phyloP scores from a whole-genome alignment of 2,797 vertebrate species.

The Scolopax rusticola region DNA sequence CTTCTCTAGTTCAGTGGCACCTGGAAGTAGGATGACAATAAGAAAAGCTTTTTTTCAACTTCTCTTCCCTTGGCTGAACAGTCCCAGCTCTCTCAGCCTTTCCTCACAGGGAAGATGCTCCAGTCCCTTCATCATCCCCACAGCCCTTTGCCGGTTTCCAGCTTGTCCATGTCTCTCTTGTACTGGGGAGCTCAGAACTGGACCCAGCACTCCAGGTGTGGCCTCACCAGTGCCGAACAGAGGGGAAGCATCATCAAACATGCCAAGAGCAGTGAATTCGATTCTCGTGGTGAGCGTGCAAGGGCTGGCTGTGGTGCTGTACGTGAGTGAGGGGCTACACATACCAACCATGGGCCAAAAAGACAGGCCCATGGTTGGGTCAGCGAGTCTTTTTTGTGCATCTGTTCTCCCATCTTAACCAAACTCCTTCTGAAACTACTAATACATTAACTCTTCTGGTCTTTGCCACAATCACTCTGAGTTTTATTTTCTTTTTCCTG shows the following conservation, averaged over 20 bases:
- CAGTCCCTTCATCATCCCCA: background rate
- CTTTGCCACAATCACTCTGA: background rate
- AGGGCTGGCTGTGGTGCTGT: background rate
- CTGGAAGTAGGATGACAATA: background rate
- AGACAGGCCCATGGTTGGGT: too few relatives aligned
- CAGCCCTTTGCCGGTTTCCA: background rate
- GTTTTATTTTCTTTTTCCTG: conserved; percentile 6
- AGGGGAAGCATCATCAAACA: background rate
- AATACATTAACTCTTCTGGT: background rate
- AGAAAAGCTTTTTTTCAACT: background rate
- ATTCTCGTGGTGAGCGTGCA: background rate
- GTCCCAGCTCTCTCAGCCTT: background rate
- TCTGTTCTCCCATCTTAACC: background rate
- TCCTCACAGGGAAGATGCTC: background rate
- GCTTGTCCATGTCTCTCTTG: background rate
- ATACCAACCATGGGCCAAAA: background rate
- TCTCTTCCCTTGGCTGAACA: background rate
- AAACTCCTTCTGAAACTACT: background rate
- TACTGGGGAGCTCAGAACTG: background rate
- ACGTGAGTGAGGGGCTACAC: background rate
- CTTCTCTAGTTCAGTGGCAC: background rate
- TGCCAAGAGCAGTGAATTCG: fast-evolving
- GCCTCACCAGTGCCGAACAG: background rate
- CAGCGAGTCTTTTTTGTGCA: background rate
- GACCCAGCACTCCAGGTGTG: background rate